Evolutionary conservation across 2,797 vertebrate genomes (phyloP).

Genomic region (Adrianichthys oophorus): DNA sequence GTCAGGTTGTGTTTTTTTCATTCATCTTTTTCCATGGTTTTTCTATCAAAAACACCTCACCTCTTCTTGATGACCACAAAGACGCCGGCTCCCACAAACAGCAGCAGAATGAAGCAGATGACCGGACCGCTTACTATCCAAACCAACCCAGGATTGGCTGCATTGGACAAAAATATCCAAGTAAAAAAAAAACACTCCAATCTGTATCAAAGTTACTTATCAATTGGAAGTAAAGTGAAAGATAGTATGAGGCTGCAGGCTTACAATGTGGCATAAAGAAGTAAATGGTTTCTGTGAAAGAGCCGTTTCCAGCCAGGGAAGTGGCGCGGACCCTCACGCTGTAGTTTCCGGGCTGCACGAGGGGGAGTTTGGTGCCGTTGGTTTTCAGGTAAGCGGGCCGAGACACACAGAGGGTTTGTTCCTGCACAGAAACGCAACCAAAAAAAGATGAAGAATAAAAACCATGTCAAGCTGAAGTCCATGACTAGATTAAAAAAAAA

Average conservation of each 20-base stretch:
- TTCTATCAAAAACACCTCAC: slow-evolving; percentile 55
- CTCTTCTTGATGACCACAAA: slow-evolving; percentile 88
- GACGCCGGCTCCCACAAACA: slow-evolving; percentile 79
- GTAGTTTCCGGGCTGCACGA: slow-evolving; percentile 92
- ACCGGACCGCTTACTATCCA: slow-evolving; percentile 88
- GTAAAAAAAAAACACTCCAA: neutral
- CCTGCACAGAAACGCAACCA: slow-evolving; percentile 60
- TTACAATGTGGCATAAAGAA: slow-evolving; percentile 92
- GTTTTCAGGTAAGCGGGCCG: slow-evolving; percentile 81
- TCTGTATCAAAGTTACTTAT: too few species aligned
- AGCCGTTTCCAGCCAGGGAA: slow-evolving; percentile 93
- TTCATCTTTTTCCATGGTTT: too few species aligned
- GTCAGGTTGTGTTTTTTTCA: too few species aligned
- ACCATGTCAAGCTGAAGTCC: neutral
- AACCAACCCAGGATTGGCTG: slow-evolving; percentile 80
- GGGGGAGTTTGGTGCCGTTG: slow-evolving; percentile 83
- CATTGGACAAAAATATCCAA: slow-evolving; percentile 23
- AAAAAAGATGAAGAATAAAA: neutral
- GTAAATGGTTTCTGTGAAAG: slow-evolving; percentile 87
- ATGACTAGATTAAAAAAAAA: too few species aligned
- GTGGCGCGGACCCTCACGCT: slow-evolving; percentile 91
- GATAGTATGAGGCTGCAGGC: slow-evolving; percentile 35
- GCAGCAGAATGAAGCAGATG: slow-evolving; percentile 84
- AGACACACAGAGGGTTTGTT: slow-evolving; percentile 85
- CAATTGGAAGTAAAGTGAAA: neutral